Evolutionary conservation across 1,140 invertebrate species (phyloP).

Genomic region (Drosophila triauraria): DNA sequence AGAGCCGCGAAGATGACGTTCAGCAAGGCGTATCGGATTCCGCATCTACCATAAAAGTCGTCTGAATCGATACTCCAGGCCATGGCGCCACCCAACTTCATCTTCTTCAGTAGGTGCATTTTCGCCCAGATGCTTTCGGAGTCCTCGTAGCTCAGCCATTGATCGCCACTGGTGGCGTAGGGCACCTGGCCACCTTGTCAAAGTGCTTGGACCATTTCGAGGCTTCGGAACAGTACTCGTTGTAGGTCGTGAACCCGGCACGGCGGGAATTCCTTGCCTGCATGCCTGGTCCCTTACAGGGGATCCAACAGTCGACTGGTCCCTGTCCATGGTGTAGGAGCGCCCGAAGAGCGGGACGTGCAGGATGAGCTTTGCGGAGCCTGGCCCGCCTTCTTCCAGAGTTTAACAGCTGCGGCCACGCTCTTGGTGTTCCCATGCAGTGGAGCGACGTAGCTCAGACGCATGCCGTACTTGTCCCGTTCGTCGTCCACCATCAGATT

Average conservation of each 20-base stretch:
- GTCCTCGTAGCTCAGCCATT: constrained; percentile 85
- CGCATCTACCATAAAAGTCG: constrained; percentile 85
- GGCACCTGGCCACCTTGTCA: constrained; percentile 68
- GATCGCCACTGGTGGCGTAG: constrained; percentile 76
- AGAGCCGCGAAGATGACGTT: constrained; percentile 67
- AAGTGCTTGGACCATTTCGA: constrained; percentile 37
- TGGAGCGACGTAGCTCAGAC: constrained; percentile 87
- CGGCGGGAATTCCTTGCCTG: constrained; percentile 88
- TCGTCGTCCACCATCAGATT: constrained; percentile 90
- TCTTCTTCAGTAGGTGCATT: constrained; percentile 55
- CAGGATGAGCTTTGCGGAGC: constrained; percentile 87
- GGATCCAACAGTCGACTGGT: constrained; percentile 85
- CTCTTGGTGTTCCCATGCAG: constrained; percentile 81
- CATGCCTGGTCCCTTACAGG: constrained; percentile 87
- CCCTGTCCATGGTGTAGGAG: constrained; percentile 87
- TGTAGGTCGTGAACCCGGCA: constrained; percentile 90
- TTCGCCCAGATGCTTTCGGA: constrained; percentile 80
- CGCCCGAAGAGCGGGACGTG: constrained; percentile 89
- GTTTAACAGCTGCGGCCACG: constrained; percentile 85
- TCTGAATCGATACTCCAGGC: constrained; percentile 88
- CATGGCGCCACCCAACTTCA: constrained; percentile 86
- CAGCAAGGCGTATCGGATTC: constrained; percentile 84
- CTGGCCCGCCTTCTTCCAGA: constrained; percentile 86
- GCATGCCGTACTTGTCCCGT: constrained; percentile 87
- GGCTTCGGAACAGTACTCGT: constrained; percentile 87